Evolutionary conservation across 92 coral and sea anemone species (phyloP), one percentile per base, ranked within the genome.

Genomic region (Umimayanthus kanabou): DNA sequence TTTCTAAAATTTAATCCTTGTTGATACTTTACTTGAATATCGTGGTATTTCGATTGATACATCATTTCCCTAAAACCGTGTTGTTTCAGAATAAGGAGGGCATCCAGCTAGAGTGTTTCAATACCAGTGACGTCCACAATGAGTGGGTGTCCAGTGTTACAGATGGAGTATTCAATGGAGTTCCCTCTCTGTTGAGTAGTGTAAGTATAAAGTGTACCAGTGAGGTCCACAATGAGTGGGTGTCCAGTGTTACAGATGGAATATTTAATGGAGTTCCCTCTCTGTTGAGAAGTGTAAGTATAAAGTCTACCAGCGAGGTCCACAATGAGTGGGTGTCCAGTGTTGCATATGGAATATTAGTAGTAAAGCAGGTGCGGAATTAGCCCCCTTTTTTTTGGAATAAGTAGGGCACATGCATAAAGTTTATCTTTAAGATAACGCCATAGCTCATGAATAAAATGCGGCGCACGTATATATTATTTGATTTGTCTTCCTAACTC

Each of bases 71-170:
- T 39, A 23, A 16, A 22, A 61, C 43, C 2, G 15, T 39, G 16
- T 33, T 20, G 2, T 61, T 67, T 25, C 42, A 83, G 87, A 83
- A 69, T 58, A 83, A 83, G 87, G 97, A 92, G 72, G 85, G 88
- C 50, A 95, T 95, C 84, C 91, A 90, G 15, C 87, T 89, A 65
- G 90, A 91, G 42, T 88, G 93, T 33, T 77, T 89, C 20, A 65
- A 91, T 75, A 87, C 94, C 37, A 80, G 86, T 8, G 90, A 42
- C n/a, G 92, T 89, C 15, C 97, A 93, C 70, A 88, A 88, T 79
- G 92, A 93, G 39, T 79, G 73, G 89, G 81, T 95, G 73, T 39
- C 93, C 26, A 93, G 98, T 83, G 78, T 95, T 6, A 88, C 93
- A 40, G 86, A 89, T 64, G 90, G 90, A 47, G 45, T 55, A 64